Percentiles rank a stretch among this genome's conserved stretches.
phyloP scores from a whole-genome alignment of 2,888 invertebrate species.

The Iphiclides podalirius region DNA sequence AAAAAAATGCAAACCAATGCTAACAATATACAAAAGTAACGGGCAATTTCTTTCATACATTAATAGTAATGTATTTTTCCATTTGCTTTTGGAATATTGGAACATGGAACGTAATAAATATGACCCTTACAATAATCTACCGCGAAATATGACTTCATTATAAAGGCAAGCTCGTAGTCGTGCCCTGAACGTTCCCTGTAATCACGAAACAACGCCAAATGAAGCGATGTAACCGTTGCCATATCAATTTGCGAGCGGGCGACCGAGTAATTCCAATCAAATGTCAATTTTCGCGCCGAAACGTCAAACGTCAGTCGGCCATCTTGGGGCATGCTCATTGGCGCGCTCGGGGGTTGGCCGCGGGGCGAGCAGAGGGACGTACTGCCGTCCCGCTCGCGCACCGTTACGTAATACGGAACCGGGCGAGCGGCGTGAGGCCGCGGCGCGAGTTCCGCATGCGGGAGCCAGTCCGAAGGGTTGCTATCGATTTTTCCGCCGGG shows the following conservation, averaged over 20 bases:
- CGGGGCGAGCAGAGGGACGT: conserved; percentile 42
- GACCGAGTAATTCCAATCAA: conserved; percentile 49
- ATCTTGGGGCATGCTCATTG: conserved; percentile 61
- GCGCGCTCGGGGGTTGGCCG: conserved; percentile 52
- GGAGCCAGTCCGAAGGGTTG: conserved; percentile 57
- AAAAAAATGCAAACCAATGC: too few relatives aligned
- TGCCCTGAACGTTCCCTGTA: conserved; percentile 26
- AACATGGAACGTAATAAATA: too few relatives aligned
- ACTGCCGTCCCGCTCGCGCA: conserved; percentile 52
- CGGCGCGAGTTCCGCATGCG: conserved; percentile 72
- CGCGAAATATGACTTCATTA: background rate
- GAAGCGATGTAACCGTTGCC: conserved; percentile 62
- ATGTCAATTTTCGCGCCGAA: conserved; percentile 75
- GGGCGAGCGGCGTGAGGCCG: conserved; percentile 68
- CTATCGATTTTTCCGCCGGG: conserved; percentile 73
- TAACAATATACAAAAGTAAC: too few relatives aligned
- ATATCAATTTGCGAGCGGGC: conserved; percentile 43
- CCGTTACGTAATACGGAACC: conserved; percentile 74
- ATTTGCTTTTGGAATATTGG: too few relatives aligned
- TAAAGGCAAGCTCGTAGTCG: background rate
- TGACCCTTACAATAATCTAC: too few relatives aligned
- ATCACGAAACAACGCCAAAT: conserved; percentile 41
- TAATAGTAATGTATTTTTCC: too few relatives aligned
- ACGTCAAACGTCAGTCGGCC: conserved; percentile 71
- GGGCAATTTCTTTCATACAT: too few relatives aligned